These are phyloP conservation scores for Lordiphosa clarofinis DNA, from an alignment of 1,140 invertebrate species.

Conservation along the genomic window DNA sequence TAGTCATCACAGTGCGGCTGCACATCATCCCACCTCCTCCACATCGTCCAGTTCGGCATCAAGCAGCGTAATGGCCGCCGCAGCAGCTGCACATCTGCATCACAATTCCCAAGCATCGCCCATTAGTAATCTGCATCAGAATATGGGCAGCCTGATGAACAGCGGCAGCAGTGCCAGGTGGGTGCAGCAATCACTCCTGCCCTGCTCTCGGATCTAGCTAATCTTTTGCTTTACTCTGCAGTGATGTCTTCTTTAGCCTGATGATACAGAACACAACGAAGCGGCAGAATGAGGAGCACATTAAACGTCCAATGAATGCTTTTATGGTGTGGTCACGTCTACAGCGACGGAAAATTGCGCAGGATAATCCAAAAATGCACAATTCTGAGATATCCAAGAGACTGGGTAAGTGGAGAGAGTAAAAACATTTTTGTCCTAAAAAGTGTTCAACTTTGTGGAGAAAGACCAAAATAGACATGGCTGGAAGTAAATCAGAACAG, in stretches of 20 bases:
- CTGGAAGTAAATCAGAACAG: too few species aligned
- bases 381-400: constrained; percentile 98
- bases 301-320: constrained; percentile 89
- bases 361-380: constrained; percentile 99
- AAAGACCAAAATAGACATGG: too few species aligned
- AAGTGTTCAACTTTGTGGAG: too few species aligned
- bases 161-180: constrained; percentile 78
- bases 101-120: constrained; percentile 75
- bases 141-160: constrained; percentile 79
- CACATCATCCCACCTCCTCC: constrained; percentile 46
- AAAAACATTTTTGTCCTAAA: too few species aligned
- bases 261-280: constrained; percentile 79
- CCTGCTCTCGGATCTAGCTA: background rate
- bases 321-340: constrained; percentile 93
- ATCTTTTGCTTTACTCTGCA: constrained; percentile 15
- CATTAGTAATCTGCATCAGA: constrained; percentile 78
- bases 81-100: constrained; percentile 71
- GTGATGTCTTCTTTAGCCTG: constrained; percentile 77
- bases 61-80: constrained; percentile 72
- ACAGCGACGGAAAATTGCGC: constrained; percentile 94
- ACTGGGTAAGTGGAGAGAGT: constrained; percentile 84
- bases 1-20: constrained; percentile 32
- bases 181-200: background rate
- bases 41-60: constrained; percentile 27
- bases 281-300: constrained; percentile 82